Evolutionary conservation across 2,797 vertebrate species (phyloP).

Genomic region (Malacoctenus gilli): DNA sequence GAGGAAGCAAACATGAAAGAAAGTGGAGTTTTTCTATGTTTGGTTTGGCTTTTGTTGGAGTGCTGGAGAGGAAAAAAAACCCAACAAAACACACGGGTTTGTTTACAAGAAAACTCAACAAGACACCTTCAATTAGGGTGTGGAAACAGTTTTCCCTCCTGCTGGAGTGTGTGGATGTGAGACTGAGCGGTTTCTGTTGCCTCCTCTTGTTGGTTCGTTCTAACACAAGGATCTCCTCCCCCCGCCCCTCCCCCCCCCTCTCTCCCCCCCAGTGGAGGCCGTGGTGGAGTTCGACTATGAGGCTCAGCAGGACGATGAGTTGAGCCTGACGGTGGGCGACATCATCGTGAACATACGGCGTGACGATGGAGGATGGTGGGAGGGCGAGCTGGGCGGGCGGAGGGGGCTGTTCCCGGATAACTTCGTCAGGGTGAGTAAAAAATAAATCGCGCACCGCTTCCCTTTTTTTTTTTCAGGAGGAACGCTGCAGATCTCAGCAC

Average conservation of each 20-base stretch:
- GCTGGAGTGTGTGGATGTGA: not conserved
- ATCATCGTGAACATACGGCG: conserved; percentile 97
- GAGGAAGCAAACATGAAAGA: too few species aligned
- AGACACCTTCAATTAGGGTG: too few species aligned
- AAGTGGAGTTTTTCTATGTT: too few species aligned
- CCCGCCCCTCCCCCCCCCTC: not conserved
- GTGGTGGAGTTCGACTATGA: conserved; percentile 99
- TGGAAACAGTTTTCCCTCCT: not conserved
- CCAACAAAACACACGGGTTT: too few species aligned
- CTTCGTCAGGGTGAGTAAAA: conserved; percentile 96
- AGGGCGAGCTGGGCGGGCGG: conserved; percentile 95
- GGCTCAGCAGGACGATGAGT: conserved; percentile 98
- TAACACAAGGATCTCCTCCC: too few species aligned
- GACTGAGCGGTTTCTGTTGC: too few species aligned
- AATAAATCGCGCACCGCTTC: not conserved
- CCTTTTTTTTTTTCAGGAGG: too few species aligned
- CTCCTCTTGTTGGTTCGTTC: not conserved
- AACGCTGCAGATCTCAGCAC: too few species aligned
- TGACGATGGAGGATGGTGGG: conserved; percentile 99
- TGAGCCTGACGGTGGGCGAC: conserved; percentile 95
- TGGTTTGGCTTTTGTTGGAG: too few species aligned
- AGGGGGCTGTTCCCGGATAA: conserved; percentile 98
- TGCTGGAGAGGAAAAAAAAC: too few species aligned
- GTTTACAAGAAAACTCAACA: too few species aligned
- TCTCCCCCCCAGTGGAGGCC: conserved; percentile 88